These are phyloP conservation scores for Ridgeia piscesae DNA, from an alignment of 1,140 invertebrate genomes.

Conservation along the genomic window DNA sequence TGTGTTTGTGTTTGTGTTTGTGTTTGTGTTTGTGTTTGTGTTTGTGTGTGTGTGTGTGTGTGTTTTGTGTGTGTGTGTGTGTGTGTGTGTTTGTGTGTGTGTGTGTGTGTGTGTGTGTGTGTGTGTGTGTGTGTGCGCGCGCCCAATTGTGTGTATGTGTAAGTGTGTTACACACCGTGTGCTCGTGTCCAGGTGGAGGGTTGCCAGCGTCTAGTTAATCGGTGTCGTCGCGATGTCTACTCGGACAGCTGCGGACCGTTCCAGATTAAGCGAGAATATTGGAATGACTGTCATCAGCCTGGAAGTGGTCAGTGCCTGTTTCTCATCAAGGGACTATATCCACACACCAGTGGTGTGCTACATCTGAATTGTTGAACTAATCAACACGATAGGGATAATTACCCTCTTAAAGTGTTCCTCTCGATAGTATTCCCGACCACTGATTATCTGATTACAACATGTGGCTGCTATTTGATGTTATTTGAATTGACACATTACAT, in stretches of 20 bases:
- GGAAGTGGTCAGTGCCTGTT: slow-evolving; percentile 15
- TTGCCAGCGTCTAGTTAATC: slow-evolving; percentile 32
- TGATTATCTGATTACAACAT: too few species aligned
- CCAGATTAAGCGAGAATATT: slow-evolving; percentile 42
- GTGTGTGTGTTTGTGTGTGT: too few species aligned
- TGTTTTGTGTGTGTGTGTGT: too few species aligned
- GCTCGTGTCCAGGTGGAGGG: neutral
- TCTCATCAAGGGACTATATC: too few species aligned
- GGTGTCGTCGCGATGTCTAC: slow-evolving; percentile 43
- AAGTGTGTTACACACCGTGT: neutral
- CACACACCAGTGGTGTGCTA: neutral
- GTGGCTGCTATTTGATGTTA: too few species aligned
- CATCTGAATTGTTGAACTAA: neutral
- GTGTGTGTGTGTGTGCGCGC: neutral
- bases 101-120: neutral
- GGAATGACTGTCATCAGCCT: slow-evolving; percentile 36
- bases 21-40: too few species aligned
- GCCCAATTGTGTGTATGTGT: neutral
- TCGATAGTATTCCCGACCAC: too few species aligned
- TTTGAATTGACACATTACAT: too few species aligned
- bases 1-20: too few species aligned
- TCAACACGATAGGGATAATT: neutral
- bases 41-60: too few species aligned
- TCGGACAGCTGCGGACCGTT: slow-evolving; percentile 50
- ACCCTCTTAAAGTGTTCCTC: too few species aligned